These are phyloP conservation scores for Panopea generosa DNA, from an alignment of 2,888 invertebrate genomes.

Conservation along the genomic window DNA sequence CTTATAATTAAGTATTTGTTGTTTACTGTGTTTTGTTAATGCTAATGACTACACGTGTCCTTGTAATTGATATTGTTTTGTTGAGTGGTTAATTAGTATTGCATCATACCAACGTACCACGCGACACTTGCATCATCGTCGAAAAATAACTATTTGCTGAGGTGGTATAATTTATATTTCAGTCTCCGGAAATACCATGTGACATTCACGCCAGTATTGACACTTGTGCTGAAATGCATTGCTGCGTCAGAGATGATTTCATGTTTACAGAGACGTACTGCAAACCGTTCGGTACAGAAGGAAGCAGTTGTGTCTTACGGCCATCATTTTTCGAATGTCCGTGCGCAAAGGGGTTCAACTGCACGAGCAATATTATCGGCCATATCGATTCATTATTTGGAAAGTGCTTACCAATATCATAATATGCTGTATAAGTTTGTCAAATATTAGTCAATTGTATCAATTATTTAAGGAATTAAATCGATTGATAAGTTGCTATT, in stretches of 20 bases:
- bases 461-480: too few species aligned
- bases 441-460: too few species aligned
- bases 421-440: too few species aligned
- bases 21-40: too few species aligned
- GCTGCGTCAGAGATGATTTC: constrained; percentile 59
- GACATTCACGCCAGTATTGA: constrained; percentile 11
- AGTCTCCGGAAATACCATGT: constrained; percentile 23
- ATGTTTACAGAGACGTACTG: constrained; percentile 49
- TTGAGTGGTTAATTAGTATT: too few species aligned
- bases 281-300: constrained; percentile 25
- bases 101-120: too few species aligned
- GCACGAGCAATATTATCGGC: constrained; percentile 41
- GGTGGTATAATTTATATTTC: not conserved
- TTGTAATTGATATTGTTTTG: too few species aligned
- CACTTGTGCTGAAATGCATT: constrained; percentile 36
- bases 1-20: too few species aligned
- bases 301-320: constrained; percentile 34
- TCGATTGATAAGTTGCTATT: too few species aligned
- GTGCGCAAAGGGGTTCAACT: constrained; percentile 32
- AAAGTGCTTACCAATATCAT: constrained; percentile 24
- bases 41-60: too few species aligned
- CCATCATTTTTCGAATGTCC: constrained; percentile 48
- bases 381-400: constrained; percentile 54
- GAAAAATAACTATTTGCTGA: too few species aligned
- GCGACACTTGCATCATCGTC: too few species aligned